Conservation (phyloP, 2,888 invertebrate species). For the Oscheius sp. region DNA sequence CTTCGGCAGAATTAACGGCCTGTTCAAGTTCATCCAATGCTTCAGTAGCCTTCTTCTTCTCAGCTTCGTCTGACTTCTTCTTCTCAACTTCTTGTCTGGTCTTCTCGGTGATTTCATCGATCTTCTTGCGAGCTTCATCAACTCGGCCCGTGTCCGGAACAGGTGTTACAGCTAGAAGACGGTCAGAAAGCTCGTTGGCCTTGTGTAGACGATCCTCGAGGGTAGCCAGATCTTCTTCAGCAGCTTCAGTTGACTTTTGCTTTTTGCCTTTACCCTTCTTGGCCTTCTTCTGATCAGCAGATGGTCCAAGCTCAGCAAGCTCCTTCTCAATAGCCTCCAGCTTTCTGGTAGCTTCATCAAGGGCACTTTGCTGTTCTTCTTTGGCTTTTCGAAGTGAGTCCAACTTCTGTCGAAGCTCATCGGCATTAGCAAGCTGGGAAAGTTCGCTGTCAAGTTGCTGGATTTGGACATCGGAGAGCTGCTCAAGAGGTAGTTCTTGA, state of each 20-base stretch:
- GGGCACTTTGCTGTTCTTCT: slow-evolving; percentile 27
- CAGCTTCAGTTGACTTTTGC: slow-evolving; percentile 15
- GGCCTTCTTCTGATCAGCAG: slow-evolving; percentile 44
- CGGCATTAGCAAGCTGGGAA: slow-evolving; percentile 41
- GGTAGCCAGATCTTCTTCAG: not conserved
- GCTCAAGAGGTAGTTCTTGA: slow-evolving; percentile 42
- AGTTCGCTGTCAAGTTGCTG: slow-evolving; percentile 38
- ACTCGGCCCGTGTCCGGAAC: slow-evolving; percentile 19
- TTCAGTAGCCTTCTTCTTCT: slow-evolving; percentile 38
- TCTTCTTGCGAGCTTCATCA: slow-evolving; percentile 2
- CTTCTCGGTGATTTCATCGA: slow-evolving; percentile 25
- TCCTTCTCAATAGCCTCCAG: slow-evolving; percentile 34
- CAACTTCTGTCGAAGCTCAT: slow-evolving; percentile 45
- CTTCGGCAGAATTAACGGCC: slow-evolving; percentile 45
- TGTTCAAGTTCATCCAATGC: slow-evolving; percentile 44
- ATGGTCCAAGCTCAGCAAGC: slow-evolving; percentile 37
- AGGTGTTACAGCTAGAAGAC: slow-evolving; percentile 25
- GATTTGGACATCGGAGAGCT: slow-evolving; percentile 16
- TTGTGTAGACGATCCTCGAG: slow-evolving; percentile 14
- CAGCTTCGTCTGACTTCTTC: slow-evolving; percentile 1
- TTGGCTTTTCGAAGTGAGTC: slow-evolving; percentile 36
- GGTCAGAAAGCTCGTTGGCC: slow-evolving; percentile 1
- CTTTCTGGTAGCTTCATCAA: slow-evolving; percentile 3
- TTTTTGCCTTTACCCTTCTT: slow-evolving; percentile 31
- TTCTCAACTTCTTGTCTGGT: slow-evolving; percentile 40